Evolutionary conservation across 2,888 invertebrate species (phyloP), one percentile per base, ranked within the genome.

Genomic region (Andrena bicolor): DNA sequence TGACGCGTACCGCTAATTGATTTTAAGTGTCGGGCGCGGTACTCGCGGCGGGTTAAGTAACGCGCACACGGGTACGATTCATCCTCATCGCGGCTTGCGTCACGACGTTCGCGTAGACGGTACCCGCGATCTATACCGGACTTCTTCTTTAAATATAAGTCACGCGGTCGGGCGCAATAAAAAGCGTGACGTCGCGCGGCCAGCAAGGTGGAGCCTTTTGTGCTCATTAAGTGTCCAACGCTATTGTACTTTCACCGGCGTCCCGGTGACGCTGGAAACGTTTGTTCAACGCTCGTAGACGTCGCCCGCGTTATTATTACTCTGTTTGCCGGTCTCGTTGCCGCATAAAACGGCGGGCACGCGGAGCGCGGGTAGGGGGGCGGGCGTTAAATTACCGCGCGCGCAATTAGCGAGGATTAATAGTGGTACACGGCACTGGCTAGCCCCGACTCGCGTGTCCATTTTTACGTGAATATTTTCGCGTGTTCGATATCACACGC

Each of bases 11-110:
- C 80, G 72, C 90, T 91, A 91, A 91, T 91, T 91, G 91, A 91
- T 91, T 91, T 91, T 89, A 90, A 91, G 87, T 90, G 91, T 91
- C 89, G 76, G 83, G 70, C 82, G 51, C 80, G 71, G 71, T 63
- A 82, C 85, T 90, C 80, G 82, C 86, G 80, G 71, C 73, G 82
- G 84, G 90, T 88, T 91, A 89, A 90, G 41, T 87, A 89, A 89
- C 84, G 79, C 83, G 83, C 79, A 83, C 80, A 72, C 72, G 35
- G 72, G 30, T 13, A 51, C 76, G 68, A 80, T 68, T 78, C 70
- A 63, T 66, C 61, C 82, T 49, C 51, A 70, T 49, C 56, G 23
- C 7, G 28, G 77, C 63, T 86, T 86, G 80, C 86, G 88, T 86
- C 86, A 83, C 71, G 69, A 64, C 65, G 56, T 58, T 13, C 63